phyloP scores from a whole-genome alignment of 2,888 invertebrate species.

The Plebejus anna region DNA sequence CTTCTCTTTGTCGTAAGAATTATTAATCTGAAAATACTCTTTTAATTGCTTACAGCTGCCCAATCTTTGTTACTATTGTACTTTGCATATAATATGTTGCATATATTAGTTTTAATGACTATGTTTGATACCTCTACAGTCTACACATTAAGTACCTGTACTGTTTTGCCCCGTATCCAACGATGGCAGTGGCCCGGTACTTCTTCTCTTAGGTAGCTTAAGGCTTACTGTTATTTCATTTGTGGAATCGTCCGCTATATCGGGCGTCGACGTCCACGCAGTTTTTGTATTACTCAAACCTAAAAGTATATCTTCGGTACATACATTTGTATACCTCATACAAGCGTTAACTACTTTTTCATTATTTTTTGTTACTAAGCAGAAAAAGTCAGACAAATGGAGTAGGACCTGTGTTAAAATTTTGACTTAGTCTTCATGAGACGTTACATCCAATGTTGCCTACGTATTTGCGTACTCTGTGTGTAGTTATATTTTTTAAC shows the following conservation, averaged over 20 bases:
- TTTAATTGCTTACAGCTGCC: neutral
- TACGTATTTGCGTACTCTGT: neutral
- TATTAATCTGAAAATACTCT: neutral
- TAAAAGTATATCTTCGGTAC: conserved; percentile 39
- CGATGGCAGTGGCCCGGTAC: conserved; percentile 77
- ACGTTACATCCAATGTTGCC: neutral
- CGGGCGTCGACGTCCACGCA: conserved; percentile 92
- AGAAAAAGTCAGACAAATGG: neutral
- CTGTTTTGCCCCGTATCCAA: conserved; percentile 74
- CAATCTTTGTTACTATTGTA: neutral
- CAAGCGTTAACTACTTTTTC: neutral
- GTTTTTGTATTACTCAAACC: conserved; percentile 72
- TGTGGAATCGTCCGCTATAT: conserved; percentile 83
- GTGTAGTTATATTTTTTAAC: neutral
- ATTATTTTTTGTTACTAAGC: neutral
- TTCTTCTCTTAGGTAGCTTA: conserved; percentile 83
- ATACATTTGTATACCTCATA: neutral
- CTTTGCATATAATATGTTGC: neutral
- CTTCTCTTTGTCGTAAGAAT: neutral
- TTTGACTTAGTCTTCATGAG: conserved; percentile 4
- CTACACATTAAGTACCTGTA: conserved; percentile 18
- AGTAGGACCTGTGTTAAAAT: neutral
- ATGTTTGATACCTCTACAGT: neutral
- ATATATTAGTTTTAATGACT: neutral
- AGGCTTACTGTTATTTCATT: conserved; percentile 85